These are phyloP conservation scores for Mus spretus DNA, from an alignment of 2,797 vertebrate species.

Conservation along the genomic window DNA sequence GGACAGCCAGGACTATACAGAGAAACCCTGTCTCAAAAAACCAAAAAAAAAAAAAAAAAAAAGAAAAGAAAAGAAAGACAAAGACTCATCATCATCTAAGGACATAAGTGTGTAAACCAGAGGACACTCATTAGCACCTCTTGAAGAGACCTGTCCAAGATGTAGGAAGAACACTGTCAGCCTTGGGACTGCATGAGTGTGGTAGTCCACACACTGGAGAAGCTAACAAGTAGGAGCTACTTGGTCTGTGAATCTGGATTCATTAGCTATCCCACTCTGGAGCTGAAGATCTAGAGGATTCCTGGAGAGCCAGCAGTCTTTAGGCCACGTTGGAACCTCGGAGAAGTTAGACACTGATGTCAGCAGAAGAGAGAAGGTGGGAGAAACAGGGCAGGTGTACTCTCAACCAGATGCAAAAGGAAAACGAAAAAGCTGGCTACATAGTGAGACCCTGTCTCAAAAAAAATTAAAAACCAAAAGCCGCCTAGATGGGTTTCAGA, in stretches of 20 bases:
- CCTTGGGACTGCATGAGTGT: background rate
- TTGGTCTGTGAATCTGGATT: background rate
- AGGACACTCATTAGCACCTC: background rate
- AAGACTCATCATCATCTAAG: background rate
- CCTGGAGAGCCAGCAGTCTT: background rate
- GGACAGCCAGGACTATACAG: too few relatives aligned
- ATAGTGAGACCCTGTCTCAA: background rate
- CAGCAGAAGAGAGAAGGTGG: background rate
- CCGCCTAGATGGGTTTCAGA: background rate
- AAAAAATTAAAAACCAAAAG: background rate
- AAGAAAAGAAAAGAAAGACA: too few relatives aligned
- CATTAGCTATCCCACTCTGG: background rate
- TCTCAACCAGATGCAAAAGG: background rate
- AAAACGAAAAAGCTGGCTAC: background rate
- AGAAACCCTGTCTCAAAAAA: too few relatives aligned
- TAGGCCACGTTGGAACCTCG: background rate
- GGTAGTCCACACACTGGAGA: background rate
- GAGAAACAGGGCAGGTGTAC: background rate
- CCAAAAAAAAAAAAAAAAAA: too few relatives aligned
- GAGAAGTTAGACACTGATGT: background rate
- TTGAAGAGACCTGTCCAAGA: background rate
- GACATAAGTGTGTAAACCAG: background rate
- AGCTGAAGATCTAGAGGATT: background rate
- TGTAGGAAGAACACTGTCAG: background rate
- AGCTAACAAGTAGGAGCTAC: background rate